These are phyloP conservation scores for Osmerus mordax DNA, from an alignment of 2,113 vertebrate genomes.

Conservation along the genomic window DNA sequence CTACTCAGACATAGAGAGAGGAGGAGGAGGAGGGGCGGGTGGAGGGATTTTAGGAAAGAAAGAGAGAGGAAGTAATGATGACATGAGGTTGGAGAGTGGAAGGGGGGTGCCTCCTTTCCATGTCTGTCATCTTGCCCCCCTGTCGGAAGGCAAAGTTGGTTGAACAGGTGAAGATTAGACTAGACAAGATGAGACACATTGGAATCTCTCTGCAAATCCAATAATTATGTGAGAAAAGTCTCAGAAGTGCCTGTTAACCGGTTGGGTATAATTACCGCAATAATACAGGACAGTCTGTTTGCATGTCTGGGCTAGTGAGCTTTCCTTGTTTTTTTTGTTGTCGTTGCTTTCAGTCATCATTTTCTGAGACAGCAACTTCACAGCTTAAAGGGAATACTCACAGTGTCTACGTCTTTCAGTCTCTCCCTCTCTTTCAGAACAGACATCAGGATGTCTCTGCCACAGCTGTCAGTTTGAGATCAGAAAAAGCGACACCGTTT, in stretches of 20 bases:
- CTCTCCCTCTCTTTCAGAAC: background rate
- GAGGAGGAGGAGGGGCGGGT: background rate
- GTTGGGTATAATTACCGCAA: background rate
- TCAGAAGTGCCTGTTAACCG: background rate
- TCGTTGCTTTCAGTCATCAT: background rate
- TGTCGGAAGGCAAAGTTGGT: background rate
- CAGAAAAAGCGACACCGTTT: too few relatives aligned
- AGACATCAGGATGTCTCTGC: too few relatives aligned
- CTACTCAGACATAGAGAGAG: background rate
- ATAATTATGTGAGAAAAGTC: background rate
- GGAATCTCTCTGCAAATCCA: background rate
- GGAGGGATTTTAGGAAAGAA: background rate
- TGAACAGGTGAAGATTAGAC: background rate
- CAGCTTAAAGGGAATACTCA: constrained; percentile 12
- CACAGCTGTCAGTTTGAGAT: too few relatives aligned
- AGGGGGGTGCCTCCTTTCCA: background rate
- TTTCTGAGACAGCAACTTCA: background rate
- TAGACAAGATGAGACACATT: constrained; percentile 7
- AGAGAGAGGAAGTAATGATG: background rate
- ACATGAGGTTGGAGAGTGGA: background rate
- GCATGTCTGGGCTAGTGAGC: background rate
- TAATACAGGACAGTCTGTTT: background rate
- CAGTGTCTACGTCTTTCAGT: background rate
- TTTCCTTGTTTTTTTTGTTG: background rate
- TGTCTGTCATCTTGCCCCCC: background rate